Conservation (phyloP, 2,113 vertebrate genomes). For the Calidris pugnax region DNA sequence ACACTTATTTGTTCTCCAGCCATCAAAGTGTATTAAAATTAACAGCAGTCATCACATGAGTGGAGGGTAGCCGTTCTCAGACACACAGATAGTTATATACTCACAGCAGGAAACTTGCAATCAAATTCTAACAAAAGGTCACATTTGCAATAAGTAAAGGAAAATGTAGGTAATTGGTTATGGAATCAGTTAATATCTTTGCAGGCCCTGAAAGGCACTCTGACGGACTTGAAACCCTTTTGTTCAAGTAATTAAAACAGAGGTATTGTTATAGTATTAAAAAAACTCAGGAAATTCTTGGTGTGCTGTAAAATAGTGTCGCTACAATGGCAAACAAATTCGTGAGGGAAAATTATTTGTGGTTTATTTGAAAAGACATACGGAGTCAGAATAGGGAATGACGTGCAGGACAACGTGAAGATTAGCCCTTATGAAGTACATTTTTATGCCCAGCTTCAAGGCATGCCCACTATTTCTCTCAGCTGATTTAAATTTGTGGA, state of each 20-base stretch:
- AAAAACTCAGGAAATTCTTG: neutral
- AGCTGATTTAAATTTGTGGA: neutral
- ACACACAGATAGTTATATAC: constrained; percentile 68
- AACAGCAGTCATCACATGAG: constrained; percentile 82
- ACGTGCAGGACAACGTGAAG: neutral
- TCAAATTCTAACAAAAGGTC: constrained; percentile 95
- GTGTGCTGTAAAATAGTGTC: neutral
- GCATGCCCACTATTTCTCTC: neutral
- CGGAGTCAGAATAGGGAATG: neutral
- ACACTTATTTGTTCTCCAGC: constrained; percentile 87
- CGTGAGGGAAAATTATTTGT: neutral
- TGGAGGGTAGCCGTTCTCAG: constrained; percentile 70
- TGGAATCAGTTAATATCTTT: constrained; percentile 81
- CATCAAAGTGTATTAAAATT: constrained; percentile 88
- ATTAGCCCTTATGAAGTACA: neutral
- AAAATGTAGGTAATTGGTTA: constrained; percentile 94
- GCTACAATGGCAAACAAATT: neutral
- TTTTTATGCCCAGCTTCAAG: neutral
- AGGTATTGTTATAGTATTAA: constrained; percentile 71
- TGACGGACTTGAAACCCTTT: constrained; percentile 85
- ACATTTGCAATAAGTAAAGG: constrained; percentile 95
- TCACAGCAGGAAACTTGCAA: constrained; percentile 85
- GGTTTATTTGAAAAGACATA: neutral
- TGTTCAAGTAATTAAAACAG: constrained; percentile 88
- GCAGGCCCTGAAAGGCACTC: constrained; percentile 77